Percentiles rank a stretch among this genome's conserved stretches.
Evolutionary conservation across 2,797 vertebrate species (phyloP).

Genomic region (Triplophysa bombifrons): DNA sequence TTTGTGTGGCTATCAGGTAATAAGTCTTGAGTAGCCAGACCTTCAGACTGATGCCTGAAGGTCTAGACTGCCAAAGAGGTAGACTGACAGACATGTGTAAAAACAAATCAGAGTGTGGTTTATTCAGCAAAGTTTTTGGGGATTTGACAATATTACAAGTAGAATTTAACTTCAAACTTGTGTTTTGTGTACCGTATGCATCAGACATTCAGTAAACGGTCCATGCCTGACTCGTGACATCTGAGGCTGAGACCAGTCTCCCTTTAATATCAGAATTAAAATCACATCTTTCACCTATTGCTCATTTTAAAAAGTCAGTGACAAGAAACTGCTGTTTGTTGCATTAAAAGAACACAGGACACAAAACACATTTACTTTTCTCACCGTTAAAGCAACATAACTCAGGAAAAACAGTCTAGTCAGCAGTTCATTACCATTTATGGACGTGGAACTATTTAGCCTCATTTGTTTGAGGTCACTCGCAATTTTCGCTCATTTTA

Average conservation of each 20-base stretch:
- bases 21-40: no score
- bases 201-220: no score
- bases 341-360: background rate
- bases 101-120: no score
- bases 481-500: constrained; percentile 57
- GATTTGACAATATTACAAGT: no score
- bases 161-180: no score
- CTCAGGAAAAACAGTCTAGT: constrained; percentile 33
- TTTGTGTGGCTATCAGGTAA: background rate
- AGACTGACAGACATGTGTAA: no score
- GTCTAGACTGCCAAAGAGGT: no score
- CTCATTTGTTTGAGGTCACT: constrained; percentile 53
- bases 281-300: background rate
- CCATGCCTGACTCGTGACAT: no score
- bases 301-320: constrained; percentile 4
- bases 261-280: constrained; percentile 25
- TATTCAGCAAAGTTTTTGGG: no score
- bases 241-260: background rate
- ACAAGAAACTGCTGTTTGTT: background rate
- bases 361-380: background rate
- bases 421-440: constrained; percentile 40
- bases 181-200: no score
- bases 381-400: background rate
- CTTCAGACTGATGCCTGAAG: no score
- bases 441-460: constrained; percentile 56